Conservation (phyloP, 2,113 vertebrate species). For the Agapornis roseicollis region DNA sequence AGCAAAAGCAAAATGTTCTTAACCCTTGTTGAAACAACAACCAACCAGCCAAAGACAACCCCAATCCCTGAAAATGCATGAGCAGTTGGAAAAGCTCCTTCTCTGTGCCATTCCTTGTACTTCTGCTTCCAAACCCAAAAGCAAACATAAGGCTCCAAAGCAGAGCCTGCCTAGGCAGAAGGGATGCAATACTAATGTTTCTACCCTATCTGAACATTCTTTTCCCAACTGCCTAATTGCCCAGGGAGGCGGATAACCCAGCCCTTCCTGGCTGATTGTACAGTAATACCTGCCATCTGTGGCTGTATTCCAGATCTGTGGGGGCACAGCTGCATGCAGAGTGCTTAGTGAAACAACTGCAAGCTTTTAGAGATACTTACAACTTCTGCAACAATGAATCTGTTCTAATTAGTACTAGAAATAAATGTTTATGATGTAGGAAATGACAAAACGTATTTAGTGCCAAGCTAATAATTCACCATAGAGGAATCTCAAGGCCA, state of each 20-base stretch:
- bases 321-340: conserved; percentile 28
- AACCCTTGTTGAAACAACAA: neutral
- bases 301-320: neutral
- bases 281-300: conserved; percentile 39
- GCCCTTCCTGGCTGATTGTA: neutral
- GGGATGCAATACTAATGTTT: neutral
- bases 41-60: neutral
- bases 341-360: neutral
- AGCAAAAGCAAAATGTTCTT: neutral
- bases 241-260: neutral
- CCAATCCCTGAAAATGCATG: neutral
- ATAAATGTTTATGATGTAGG: conserved; percentile 46
- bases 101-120: neutral
- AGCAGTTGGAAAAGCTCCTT: neutral
- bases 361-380: conserved; percentile 20
- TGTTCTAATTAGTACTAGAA: conserved; percentile 46
- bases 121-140: neutral
- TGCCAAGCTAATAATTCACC: conserved; percentile 26
- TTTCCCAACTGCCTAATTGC: neutral
- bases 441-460: conserved; percentile 47
- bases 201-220: neutral
- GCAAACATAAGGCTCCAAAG: neutral
- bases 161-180: neutral
- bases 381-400: conserved; percentile 43
- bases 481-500: neutral